Evolutionary conservation across 2,797 vertebrate species (phyloP).

Genomic region (Echiichthys vipera): DNA sequence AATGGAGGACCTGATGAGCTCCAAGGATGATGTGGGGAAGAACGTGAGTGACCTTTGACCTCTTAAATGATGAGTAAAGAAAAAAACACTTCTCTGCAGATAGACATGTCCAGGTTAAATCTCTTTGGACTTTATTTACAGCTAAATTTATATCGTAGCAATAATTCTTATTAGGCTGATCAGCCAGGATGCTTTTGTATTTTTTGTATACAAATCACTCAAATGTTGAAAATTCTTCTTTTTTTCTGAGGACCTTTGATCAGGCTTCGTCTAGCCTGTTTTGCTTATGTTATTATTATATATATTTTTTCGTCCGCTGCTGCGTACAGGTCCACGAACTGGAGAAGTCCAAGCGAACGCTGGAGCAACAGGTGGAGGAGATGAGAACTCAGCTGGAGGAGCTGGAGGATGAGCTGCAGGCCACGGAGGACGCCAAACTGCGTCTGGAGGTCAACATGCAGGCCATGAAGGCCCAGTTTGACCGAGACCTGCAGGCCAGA

Average conservation of each 20-base stretch:
- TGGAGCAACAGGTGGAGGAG: conserved; percentile 97
- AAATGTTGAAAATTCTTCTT: not conserved
- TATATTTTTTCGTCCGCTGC: not conserved
- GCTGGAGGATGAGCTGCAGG: conserved; percentile 97
- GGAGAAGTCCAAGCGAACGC: conserved; percentile 96
- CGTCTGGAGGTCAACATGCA: conserved; percentile 99
- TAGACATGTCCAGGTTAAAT: not conserved
- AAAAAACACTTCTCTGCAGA: not conserved
- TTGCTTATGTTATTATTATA: not conserved
- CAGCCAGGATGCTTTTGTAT: not conserved
- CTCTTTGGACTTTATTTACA: not conserved
- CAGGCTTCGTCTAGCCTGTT: not conserved
- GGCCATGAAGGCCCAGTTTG: conserved; percentile 96
- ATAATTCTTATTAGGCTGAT: not conserved
- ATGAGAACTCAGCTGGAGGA: conserved; percentile 98
- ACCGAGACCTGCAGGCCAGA: conserved; percentile 92
- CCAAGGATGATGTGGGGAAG: conserved; percentile 98
- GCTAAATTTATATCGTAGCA: not conserved
- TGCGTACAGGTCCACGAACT: conserved; percentile 93
- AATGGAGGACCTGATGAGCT: conserved; percentile 99
- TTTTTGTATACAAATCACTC: not conserved
- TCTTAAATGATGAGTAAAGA: not conserved
- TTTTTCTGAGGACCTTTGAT: not conserved
- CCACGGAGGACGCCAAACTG: conserved; percentile 96
- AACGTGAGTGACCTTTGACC: conserved; percentile 87